Percentiles rank a stretch among this genome's conserved stretches.
These are phyloP conservation scores for Melanostoma mellinum DNA, from an alignment of 2,888 invertebrate genomes.

Conservation along the genomic window DNA sequence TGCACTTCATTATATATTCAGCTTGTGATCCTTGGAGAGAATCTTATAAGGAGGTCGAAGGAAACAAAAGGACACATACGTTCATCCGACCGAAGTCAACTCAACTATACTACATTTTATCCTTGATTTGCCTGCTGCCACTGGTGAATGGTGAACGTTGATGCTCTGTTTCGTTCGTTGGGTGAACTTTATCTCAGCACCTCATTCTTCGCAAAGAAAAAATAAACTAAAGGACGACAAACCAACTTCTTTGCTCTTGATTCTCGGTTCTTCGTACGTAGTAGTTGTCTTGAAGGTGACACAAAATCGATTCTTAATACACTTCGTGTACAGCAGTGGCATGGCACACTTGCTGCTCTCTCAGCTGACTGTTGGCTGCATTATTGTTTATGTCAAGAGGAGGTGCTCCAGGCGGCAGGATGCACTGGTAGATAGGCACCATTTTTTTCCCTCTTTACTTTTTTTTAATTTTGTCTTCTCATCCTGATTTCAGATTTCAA, in stretches of 20 bases:
- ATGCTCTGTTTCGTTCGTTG: conserved; percentile 27
- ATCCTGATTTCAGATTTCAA: conserved; percentile 62
- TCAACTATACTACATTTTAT: conserved; percentile 61
- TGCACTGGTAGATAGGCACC: conserved; percentile 38
- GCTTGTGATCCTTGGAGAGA: conserved; percentile 62
- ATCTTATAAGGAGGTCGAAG: conserved; percentile 38
- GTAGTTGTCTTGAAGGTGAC: conserved; percentile 64
- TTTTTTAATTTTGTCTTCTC: conserved; percentile 50
- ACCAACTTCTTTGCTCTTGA: conserved; percentile 19
- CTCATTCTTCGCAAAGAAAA: conserved; percentile 30
- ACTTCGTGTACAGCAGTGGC: conserved; percentile 53
- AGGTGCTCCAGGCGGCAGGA: conserved; percentile 45
- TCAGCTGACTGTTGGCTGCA: conserved; percentile 58
- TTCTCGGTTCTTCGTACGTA: conserved; percentile 12
- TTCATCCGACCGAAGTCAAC: conserved; percentile 51
- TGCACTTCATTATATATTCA: conserved; percentile 72
- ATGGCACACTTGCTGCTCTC: conserved; percentile 29
- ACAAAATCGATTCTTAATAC: conserved; percentile 72
- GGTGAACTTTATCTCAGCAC: conserved; percentile 31
- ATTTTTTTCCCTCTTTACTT: conserved; percentile 12
- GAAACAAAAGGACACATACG: conserved; percentile 67
- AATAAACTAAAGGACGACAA: conserved; percentile 6
- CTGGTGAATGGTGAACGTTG: neutral
- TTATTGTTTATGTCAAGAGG: conserved; percentile 69
- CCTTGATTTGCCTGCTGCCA: conserved; percentile 63